Evolutionary conservation across 2,888 invertebrate species (phyloP).

Genomic region (Aphidoletes aphidimyza): DNA sequence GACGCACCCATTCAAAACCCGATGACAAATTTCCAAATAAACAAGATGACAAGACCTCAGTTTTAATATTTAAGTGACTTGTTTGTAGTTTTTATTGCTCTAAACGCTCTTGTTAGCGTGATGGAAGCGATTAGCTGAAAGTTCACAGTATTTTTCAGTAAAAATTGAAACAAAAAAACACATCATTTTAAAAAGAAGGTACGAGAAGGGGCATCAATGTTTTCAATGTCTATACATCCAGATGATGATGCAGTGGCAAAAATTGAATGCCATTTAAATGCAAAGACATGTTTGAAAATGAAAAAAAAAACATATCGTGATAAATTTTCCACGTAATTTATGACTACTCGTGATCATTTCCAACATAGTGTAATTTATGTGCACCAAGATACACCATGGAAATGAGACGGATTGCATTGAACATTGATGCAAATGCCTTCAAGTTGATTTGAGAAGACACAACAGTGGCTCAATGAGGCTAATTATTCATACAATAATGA

Average conservation of each 20-base stretch:
- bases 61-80: background rate
- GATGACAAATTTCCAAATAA: background rate
- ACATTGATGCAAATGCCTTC: background rate
- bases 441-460: background rate
- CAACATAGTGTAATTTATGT: background rate
- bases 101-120: background rate
- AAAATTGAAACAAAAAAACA: background rate
- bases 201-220: no score
- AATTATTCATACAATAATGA: slow-evolving; percentile 11
- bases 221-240: background rate
- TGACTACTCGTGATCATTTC: background rate
- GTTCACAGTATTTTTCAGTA: background rate
- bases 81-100: background rate
- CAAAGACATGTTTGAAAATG: background rate
- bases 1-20: no score
- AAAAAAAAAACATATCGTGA: no score
- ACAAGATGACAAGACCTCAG: no score
- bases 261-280: background rate
- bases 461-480: background rate
- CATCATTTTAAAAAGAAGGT: no score
- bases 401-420: background rate
- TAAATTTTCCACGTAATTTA: slow-evolving; percentile 11
- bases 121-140: background rate
- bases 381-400: background rate
- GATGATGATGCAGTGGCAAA: background rate